These are phyloP conservation scores for Rugalucina vietnamica DNA, from an alignment of 2,888 invertebrate species.

Conservation along the genomic window DNA sequence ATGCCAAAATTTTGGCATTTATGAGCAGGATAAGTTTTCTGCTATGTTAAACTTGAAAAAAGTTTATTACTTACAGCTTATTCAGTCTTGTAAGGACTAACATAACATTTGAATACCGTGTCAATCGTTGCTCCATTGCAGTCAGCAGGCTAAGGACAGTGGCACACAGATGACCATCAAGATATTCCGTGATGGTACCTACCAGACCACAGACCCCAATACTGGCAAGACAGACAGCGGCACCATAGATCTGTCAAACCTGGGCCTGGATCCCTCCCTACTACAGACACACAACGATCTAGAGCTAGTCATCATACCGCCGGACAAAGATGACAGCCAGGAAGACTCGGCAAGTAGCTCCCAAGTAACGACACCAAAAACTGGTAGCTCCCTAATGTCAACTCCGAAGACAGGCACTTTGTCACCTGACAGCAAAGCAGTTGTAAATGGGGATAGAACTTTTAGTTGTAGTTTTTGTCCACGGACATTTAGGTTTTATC, in stretches of 20 bases:
- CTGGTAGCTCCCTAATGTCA: no score
- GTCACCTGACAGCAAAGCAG: no score
- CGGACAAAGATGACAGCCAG: neutral
- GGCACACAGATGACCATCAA: constrained; percentile 8
- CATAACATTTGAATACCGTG: no score
- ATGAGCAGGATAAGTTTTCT: no score
- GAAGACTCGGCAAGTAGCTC: no score
- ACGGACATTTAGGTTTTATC: neutral
- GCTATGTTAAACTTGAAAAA: no score
- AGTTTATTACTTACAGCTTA: no score
- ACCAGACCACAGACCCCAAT: neutral
- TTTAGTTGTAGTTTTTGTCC: neutral
- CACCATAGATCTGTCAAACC: neutral
- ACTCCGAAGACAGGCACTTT: no score
- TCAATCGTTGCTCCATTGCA: no score
- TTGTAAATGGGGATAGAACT: neutral
- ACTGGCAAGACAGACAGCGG: neutral
- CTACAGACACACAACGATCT: neutral
- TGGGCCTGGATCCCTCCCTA: neutral
- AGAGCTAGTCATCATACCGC: neutral
- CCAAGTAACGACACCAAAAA: no score
- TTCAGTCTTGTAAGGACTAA: no score
- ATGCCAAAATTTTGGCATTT: no score
- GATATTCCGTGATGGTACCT: neutral
- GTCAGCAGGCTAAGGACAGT: neutral